These are phyloP conservation scores for Aelia acuminata DNA, from an alignment of 2,888 invertebrate genomes.

Conservation along the genomic window DNA sequence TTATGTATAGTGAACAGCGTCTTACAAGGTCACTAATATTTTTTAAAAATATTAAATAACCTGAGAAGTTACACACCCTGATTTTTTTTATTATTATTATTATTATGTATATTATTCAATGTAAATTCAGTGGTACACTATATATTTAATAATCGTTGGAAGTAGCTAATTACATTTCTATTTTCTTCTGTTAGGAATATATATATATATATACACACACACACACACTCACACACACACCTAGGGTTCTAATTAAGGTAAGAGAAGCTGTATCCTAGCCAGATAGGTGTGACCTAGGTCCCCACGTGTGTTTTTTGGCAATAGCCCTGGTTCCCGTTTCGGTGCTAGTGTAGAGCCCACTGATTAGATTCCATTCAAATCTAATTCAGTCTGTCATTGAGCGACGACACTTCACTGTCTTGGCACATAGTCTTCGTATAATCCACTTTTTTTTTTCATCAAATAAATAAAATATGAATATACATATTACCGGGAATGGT, in stretches of 20 bases:
- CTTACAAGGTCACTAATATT: neutral
- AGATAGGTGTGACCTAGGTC: constrained; percentile 28
- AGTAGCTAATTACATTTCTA: too few relatives aligned
- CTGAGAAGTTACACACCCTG: neutral
- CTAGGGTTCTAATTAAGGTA: neutral
- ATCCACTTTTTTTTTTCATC: too few relatives aligned
- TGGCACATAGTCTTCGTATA: neutral
- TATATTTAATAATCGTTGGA: too few relatives aligned
- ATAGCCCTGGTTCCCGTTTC: neutral
- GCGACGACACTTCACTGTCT: neutral
- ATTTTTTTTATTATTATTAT: neutral
- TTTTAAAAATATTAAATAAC: neutral
- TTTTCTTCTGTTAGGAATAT: too few relatives aligned
- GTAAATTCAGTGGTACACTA: too few relatives aligned
- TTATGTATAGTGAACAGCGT: neutral
- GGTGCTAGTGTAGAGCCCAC: neutral
- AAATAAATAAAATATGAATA: too few relatives aligned
- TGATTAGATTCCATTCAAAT: constrained; percentile 42
- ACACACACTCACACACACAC: neutral
- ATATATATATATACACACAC: neutral
- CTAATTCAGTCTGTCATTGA: constrained; percentile 42
- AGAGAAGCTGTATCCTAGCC: neutral
- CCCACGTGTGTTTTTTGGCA: constrained; percentile 39
- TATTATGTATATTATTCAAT: too few relatives aligned
- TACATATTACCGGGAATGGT: too few relatives aligned